A percentile compares a stretch with the other conserved stretches of the same genome.
phyloP scores from a whole-genome alignment of 2,797 vertebrate genomes.

The Molossus molossus region DNA sequence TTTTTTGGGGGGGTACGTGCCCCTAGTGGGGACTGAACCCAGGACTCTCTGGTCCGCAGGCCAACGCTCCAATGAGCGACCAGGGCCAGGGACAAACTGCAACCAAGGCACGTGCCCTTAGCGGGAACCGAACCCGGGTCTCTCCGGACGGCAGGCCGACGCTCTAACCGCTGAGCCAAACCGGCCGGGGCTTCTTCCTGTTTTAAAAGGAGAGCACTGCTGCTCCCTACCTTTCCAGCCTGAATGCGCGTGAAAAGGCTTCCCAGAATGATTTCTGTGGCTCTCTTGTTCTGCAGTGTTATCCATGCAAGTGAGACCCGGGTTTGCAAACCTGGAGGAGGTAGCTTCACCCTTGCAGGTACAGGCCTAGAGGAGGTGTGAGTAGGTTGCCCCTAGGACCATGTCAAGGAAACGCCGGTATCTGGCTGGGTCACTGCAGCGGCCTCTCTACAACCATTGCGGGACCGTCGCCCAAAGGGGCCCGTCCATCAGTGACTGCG shows the following conservation, averaged over 20 bases:
- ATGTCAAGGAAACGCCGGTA: neutral
- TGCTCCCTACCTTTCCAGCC: neutral
- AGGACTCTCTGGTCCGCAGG: too few species aligned
- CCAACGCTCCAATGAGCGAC: too few species aligned
- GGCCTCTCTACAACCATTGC: neutral
- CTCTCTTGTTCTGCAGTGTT: neutral
- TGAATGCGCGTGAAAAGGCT: neutral
- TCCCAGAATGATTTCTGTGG: neutral
- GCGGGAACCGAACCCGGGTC: too few species aligned
- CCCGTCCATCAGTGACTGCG: neutral
- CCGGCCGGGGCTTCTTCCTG: too few species aligned
- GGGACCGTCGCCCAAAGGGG: neutral
- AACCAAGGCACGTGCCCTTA: too few species aligned
- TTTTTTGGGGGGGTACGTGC: too few species aligned
- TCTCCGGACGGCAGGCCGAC: too few species aligned
- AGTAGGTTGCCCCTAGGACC: too few species aligned
- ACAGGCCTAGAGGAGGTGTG: neutral
- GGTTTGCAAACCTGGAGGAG: neutral
- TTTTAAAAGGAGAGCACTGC: neutral
- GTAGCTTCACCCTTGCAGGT: neutral
- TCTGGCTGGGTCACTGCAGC: neutral
- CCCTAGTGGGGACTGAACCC: too few species aligned
- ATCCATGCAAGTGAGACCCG: neutral
- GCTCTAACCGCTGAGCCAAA: too few species aligned
- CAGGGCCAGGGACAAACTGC: too few species aligned